Evolutionary conservation across 1,140 invertebrate genomes (phyloP).

Genomic region (Hestina assimilis): DNA sequence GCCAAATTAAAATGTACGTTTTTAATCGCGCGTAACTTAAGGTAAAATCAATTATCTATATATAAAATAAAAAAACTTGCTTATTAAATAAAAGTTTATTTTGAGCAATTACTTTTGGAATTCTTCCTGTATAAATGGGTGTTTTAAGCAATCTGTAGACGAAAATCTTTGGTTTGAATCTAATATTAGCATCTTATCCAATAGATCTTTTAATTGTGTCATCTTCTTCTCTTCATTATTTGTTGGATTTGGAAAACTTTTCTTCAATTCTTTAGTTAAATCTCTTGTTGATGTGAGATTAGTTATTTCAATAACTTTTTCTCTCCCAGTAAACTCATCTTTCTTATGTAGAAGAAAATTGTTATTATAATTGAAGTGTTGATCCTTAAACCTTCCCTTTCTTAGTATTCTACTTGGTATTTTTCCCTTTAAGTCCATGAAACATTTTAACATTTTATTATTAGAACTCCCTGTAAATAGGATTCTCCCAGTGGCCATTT

Average conservation of each 20-base stretch:
- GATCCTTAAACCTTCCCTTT: slow-evolving; percentile 95
- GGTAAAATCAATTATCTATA: too few species aligned
- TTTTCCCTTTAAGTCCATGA: slow-evolving; percentile 98
- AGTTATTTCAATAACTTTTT: slow-evolving; percentile 94
- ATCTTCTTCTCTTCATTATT: slow-evolving; percentile 93
- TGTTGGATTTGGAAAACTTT: slow-evolving; percentile 91
- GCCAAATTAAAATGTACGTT: too few species aligned
- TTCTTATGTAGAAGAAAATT: slow-evolving; percentile 98
- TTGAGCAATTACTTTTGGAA: slow-evolving; percentile 76
- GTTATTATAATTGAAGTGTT: slow-evolving; percentile 97
- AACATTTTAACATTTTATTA: slow-evolving; percentile 99
- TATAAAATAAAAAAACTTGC: too few species aligned
- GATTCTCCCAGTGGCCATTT: slow-evolving; percentile 98
- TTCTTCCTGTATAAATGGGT: slow-evolving; percentile 97
- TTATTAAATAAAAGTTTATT: slow-evolving; percentile 31
- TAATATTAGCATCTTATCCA: slow-evolving; percentile 95
- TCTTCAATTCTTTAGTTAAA: slow-evolving; percentile 88
- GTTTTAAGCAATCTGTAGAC: slow-evolving; percentile 94
- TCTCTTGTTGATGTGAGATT: slow-evolving; percentile 91
- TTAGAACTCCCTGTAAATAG: slow-evolving; percentile 98
- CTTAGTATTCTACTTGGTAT: slow-evolving; percentile 97
- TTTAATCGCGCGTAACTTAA: too few species aligned
- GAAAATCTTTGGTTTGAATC: slow-evolving; percentile 95
- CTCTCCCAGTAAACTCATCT: slow-evolving; percentile 98
- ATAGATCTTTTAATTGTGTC: slow-evolving; percentile 93